Conservation (phyloP, 2,113 vertebrate genomes). For the Nannobrachium achirus region DNA sequence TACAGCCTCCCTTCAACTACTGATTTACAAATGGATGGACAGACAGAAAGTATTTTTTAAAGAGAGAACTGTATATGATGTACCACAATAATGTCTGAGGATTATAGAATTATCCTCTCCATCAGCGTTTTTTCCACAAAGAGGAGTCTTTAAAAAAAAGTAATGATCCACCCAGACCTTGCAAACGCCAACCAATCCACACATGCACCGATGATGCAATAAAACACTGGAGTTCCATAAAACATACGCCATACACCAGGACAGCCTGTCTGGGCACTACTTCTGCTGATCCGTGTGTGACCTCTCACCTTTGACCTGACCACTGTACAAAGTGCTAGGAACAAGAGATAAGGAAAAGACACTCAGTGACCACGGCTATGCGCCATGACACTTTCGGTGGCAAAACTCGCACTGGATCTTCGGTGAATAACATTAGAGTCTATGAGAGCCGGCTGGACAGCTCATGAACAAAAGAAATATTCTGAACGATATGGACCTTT, state of each 20-base stretch:
- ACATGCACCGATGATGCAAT: constrained; percentile 69
- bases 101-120: constrained; percentile 11
- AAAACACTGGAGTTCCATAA: constrained; percentile 74
- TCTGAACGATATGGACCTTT: no score
- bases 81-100: constrained; percentile 4
- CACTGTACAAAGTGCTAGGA: constrained; percentile 69
- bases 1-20: constrained; percentile 63
- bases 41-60: constrained; percentile 57
- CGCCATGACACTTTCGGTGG: no score
- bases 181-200: constrained; percentile 31
- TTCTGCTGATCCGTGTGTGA: constrained; percentile 70
- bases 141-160: constrained; percentile 52
- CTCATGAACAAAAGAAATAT: no score
- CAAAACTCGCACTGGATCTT: no score
- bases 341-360: no score
- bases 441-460: no score
- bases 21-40: constrained; percentile 72
- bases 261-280: constrained; percentile 61
- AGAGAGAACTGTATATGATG: constrained; percentile 44
- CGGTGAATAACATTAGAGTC: no score
- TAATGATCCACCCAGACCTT: constrained; percentile 12
- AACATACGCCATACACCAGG: constrained; percentile 2
- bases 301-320: constrained; percentile 75
- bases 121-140: constrained; percentile 43
- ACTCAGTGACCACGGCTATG: no score